phyloP scores from a whole-genome alignment of 2,888 invertebrate species.

The Latrodectus hesperus region DNA sequence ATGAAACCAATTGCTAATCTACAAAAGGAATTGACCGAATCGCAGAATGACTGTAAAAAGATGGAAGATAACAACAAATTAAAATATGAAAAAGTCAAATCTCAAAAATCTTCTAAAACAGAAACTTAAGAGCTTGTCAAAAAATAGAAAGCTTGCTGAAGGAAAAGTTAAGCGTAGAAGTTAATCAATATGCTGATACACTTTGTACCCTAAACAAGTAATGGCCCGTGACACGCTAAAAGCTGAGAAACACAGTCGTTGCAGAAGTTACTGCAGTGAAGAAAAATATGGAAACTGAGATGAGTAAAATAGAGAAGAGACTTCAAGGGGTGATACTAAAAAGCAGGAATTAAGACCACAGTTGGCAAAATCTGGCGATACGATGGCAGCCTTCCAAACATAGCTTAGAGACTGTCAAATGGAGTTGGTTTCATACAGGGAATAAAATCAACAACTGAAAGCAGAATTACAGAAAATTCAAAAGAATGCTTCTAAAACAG shows the following conservation, averaged over 20 bases:
- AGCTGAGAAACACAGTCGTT: conserved; percentile 51
- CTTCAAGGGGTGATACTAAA: conserved; percentile 67
- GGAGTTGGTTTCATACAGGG: conserved; percentile 85
- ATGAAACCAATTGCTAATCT: conserved; percentile 30
- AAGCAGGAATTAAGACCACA: conserved; percentile 71
- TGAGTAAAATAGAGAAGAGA: conserved; percentile 58
- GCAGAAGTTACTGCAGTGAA: conserved; percentile 33
- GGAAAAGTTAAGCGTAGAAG: conserved; percentile 54
- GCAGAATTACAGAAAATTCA: conserved; percentile 52
- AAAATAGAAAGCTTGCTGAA: conserved; percentile 47
- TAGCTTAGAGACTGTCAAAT: conserved; percentile 69
- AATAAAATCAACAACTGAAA: conserved; percentile 78
- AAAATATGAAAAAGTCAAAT: conserved; percentile 48
- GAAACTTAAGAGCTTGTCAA: conserved; percentile 53
- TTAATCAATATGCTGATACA: conserved; percentile 52
- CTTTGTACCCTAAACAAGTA: conserved; percentile 29
- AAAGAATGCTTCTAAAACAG: conserved; percentile 41
- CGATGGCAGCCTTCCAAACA: conserved; percentile 70
- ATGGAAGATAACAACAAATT: conserved; percentile 53
- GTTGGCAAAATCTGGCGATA: conserved; percentile 71
- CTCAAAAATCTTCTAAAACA: conserved; percentile 43
- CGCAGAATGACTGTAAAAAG: conserved; percentile 45
- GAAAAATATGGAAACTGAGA: conserved; percentile 50
- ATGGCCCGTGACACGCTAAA: conserved; percentile 49
- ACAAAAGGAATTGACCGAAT: conserved; percentile 47